Evolutionary conservation across 2,113 vertebrate genomes (phyloP), one percentile per base, ranked within the genome.

Genomic region (Myiopsitta monachus): DNA sequence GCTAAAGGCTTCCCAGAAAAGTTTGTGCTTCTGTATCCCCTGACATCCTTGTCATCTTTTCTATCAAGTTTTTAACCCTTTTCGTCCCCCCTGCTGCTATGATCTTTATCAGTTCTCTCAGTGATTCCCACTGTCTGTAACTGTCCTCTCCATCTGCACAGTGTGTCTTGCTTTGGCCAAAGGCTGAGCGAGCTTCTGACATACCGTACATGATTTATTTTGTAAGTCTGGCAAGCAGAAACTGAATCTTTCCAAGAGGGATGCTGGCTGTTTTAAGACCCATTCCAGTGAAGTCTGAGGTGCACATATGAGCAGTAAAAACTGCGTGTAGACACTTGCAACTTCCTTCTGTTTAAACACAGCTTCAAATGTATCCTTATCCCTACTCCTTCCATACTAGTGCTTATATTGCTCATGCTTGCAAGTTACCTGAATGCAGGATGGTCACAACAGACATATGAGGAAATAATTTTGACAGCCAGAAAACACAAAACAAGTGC

Each of bases 151-250:
- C 68, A 26, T 17, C 28, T 46, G 17, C 24, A 31, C 66, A 4
- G 43, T 3, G 31, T 4, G 4, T 33, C 38, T 72, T 62, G 46
- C 63, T 66, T 62, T 54, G 79, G n/a, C n/a, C 63, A 69, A 41
- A 70, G 39, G 28, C 44, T 64, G 22, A 14, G 52, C 1, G 0
- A 44, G 49, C 30, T 47, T 57, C 81, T 41, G 44, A 17, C 5
- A 1, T 5, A 6, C 12, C 0, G 0, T 57, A 26, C 10, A 2
- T 41, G 59, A 23, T 39, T 83, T 10, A 39, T 69, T 88, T 67
- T 2, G 2, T 39, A 8, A 16, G 31, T 46, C n/a, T 24, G 33
- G 49, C 76, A 49, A 52, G 33, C 24, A 82, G 28, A 83, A 55
- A 55, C 17, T 30, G n/a, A 44, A 44, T 18, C n/a, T 12, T 9